A percentile compares a stretch with the other conserved stretches of the same genome.
These are phyloP conservation scores for Jaculus jaculus DNA, from an alignment of 2,113 vertebrate genomes.

Conservation along the genomic window DNA sequence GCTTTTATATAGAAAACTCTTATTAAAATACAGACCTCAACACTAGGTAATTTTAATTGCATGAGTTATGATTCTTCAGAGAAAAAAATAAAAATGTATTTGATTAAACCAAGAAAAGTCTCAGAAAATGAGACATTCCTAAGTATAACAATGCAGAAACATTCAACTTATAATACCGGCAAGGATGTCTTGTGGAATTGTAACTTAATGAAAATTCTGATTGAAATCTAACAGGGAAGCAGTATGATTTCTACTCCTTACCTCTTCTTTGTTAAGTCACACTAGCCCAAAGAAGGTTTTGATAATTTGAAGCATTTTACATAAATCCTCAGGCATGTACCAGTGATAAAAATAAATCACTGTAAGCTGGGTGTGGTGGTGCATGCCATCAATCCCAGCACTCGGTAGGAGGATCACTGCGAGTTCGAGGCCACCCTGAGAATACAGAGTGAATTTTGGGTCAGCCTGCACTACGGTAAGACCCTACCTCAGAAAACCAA, in stretches of 20 bases:
- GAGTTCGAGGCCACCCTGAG: too few relatives aligned
- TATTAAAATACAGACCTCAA: not conserved
- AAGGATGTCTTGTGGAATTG: not conserved
- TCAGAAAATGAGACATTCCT: slow-evolving; percentile 47
- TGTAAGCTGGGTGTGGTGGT: too few relatives aligned
- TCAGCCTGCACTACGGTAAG: too few relatives aligned
- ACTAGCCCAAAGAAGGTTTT: not conserved
- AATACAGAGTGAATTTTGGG: too few relatives aligned
- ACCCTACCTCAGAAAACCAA: too few relatives aligned
- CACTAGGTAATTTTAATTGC: slow-evolving; percentile 43
- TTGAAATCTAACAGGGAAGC: not conserved
- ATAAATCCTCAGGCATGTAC: not conserved
- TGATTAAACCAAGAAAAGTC: not conserved
- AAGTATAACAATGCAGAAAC: slow-evolving; percentile 27
- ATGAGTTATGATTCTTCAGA: not conserved
- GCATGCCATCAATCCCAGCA: too few relatives aligned
- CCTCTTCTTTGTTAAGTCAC: not conserved
- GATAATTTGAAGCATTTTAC: slow-evolving; percentile 27
- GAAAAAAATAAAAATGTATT: slow-evolving; percentile 45
- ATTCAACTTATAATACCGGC: slow-evolving; percentile 33
- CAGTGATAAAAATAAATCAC: not conserved
- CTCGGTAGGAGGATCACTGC: too few relatives aligned
- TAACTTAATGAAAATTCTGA: slow-evolving; percentile 44
- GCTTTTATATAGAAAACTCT: not conserved
- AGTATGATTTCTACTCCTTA: not conserved